These are phyloP conservation scores for Cryptoprocta ferox DNA, from an alignment of 2,797 vertebrate species.

Conservation along the genomic window DNA sequence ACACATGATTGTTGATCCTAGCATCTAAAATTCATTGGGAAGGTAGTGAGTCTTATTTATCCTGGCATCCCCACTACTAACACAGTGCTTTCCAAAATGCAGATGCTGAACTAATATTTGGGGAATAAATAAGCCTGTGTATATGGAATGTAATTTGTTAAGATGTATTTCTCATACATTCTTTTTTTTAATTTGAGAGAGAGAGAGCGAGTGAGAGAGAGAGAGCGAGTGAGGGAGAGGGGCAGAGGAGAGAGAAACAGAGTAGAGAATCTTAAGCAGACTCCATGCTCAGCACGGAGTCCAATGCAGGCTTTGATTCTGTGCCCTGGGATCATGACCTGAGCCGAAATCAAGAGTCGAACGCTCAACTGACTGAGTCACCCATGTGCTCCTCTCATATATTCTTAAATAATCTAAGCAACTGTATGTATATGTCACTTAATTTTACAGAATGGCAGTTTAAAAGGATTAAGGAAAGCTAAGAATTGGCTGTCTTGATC, in stretches of 20 bases:
- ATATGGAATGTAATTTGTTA: not conserved
- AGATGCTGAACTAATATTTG: not conserved
- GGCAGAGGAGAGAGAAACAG: too few species aligned
- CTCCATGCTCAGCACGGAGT: too few species aligned
- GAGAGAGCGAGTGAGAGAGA: too few species aligned
- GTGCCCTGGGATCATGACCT: too few species aligned
- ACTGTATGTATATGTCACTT: not conserved
- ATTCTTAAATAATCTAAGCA: not conserved
- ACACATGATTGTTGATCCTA: not conserved
- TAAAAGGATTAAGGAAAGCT: not conserved
- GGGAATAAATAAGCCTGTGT: not conserved
- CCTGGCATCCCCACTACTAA: not conserved
- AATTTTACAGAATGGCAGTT: not conserved
- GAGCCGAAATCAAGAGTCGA: too few species aligned
- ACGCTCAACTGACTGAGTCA: too few species aligned
- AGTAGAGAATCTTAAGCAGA: too few species aligned
- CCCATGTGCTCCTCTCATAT: not conserved
- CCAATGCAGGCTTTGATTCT: too few species aligned
- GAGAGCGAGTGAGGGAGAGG: too few species aligned
- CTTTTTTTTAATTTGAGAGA: not conserved
- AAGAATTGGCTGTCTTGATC: not conserved
- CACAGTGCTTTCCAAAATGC: not conserved
- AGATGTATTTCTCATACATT: not conserved
- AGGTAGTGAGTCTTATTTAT: not conserved
- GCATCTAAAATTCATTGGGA: not conserved